Base-by-base conservation (phyloP, 2,113 vertebrate species). In the Centrocercus urophasianus region DNA sequence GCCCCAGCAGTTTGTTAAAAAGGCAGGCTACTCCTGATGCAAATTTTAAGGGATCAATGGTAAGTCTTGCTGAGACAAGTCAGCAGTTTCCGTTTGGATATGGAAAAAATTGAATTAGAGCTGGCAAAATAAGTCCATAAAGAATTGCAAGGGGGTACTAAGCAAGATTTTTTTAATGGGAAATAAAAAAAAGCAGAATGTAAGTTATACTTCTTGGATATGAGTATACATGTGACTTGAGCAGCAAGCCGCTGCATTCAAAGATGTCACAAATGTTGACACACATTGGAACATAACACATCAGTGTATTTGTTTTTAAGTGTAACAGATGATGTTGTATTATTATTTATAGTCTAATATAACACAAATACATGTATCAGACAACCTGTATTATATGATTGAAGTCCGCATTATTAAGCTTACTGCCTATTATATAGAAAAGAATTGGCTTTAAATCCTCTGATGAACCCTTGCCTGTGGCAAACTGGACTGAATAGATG, bases 191-290 rank as follows among this genome's bases (percentile, higher is more conserved):
- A 54, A 65, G 5, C 21, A 73, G n/a, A 17, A 1, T 11, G 1
- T 76, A 47, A 71, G n/a, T 56, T 24, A 14, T 43, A 82, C 43
- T 14, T 63, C 83, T 83, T 57, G 45, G 8, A 18, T 69, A 13
- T 22, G n/a, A 72, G 24, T 28, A 30, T 63, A 15, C 9, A 80
- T 10, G 11, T 81, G 69, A 38, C 16, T 80, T 73, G 21, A 93
- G 15, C 54, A 61, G 6, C 48, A 28, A 80, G 56, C 42, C 83
- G 69, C 50, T 83, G 2, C 32, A 50, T 45, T 83, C 54, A 73
- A 3, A 8, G 18, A 15, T 1, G 3, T 40, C 63, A 21, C 24
- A 34, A 0, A 0, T n/a, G 13, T 45, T 71, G 47, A 81, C 57
- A 59, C 32, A 20, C 56, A n/a, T 5, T 59, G 20, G 20, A 83